phyloP scores from a whole-genome alignment of 2,888 invertebrate species.

The Hecatera dysodea region DNA sequence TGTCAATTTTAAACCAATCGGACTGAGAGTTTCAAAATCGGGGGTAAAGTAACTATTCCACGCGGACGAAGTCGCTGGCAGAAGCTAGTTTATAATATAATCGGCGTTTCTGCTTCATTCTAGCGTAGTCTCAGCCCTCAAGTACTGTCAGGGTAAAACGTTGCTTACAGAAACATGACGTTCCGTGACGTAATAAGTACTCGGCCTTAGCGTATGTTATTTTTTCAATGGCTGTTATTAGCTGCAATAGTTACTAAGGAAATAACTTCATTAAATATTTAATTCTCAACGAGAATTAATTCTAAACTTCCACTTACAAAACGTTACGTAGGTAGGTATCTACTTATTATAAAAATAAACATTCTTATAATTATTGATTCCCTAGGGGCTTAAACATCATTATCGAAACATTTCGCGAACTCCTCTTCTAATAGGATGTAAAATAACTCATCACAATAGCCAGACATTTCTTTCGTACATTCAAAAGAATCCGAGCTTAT shows the following conservation, averaged over 20 bases:
- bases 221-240: conserved; percentile 43
- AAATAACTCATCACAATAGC: conserved; percentile 88
- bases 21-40: too few species aligned
- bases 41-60: too few species aligned
- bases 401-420: conserved; percentile 68
- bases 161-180: conserved; percentile 25
- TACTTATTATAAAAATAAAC: conserved; percentile 14
- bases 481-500: conserved; percentile 90
- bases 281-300: not conserved
- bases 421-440: conserved; percentile 82
- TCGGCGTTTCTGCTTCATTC: conserved; percentile 4
- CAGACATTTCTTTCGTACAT: conserved; percentile 88
- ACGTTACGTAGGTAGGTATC: not conserved
- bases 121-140: conserved; percentile 7
- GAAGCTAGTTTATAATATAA: conserved; percentile 24
- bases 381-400: conserved; percentile 60
- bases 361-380: conserved; percentile 37
- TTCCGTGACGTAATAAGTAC: conserved; percentile 18
- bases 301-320: not conserved
- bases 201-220: conserved; percentile 9
- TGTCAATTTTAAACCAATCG: too few species aligned
- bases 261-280: conserved; percentile 19
- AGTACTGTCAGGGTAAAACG: conserved; percentile 14
- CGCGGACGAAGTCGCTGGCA: too few species aligned
- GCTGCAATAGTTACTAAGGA: not conserved